Conservation (phyloP, 2,797 vertebrate species). For the Lateolabrax maculatus region DNA sequence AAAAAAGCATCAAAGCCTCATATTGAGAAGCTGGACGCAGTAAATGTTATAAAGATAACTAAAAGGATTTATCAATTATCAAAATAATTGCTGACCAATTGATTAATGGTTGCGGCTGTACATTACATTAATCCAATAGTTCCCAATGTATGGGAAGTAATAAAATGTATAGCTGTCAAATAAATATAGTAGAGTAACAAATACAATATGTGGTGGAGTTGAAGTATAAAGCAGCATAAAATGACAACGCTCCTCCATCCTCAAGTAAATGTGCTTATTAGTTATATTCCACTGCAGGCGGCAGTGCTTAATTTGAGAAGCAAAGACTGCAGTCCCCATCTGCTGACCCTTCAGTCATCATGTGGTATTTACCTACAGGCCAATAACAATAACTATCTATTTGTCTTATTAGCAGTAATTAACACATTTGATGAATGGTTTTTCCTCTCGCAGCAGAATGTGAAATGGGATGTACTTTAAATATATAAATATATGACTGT, state of each 20-base stretch:
- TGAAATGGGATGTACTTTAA: conserved; percentile 4
- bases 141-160: background rate
- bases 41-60: background rate
- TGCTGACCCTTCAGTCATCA: background rate
- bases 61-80: background rate
- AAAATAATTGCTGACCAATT: too few species aligned
- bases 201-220: background rate
- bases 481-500: conserved; percentile 8
- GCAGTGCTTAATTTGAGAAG: background rate
- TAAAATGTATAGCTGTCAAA: background rate
- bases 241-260: too few species aligned
- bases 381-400: background rate
- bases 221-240: background rate
- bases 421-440: conserved; percentile 17
- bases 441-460: background rate
- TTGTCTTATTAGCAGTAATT: conserved; percentile 21
- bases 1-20: background rate
- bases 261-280: background rate
- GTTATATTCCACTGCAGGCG: background rate
- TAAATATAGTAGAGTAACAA: background rate
- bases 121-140: background rate
- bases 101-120: background rate
- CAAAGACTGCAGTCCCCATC: too few species aligned
- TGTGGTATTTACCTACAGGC: background rate
- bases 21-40: background rate